A percentile compares a stretch with the other conserved stretches of the same genome.
Evolutionary conservation across 2,113 vertebrate species (phyloP).

Genomic region (Rhinolophus ferrumequinum): DNA sequence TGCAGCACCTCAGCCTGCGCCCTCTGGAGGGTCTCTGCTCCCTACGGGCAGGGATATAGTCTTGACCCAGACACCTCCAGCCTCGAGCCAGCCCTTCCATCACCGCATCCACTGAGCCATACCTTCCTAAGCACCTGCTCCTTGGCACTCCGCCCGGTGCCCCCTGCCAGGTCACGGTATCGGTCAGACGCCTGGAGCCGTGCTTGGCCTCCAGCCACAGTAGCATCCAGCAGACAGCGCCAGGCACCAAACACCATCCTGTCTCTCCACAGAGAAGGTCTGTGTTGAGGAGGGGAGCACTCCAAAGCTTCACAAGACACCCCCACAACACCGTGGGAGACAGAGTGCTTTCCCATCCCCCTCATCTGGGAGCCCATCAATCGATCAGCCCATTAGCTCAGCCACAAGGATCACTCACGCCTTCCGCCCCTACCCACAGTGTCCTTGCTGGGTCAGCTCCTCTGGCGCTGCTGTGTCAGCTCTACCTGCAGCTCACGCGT

Average conservation of each 20-base stretch:
- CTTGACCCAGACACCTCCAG: background rate
- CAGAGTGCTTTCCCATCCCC: constrained; percentile 53
- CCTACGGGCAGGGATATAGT: constrained; percentile 79
- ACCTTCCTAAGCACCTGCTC: constrained; percentile 92
- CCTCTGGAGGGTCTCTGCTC: constrained; percentile 89
- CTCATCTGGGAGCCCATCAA: constrained; percentile 70
- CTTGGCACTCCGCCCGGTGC: constrained; percentile 87
- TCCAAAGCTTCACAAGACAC: constrained; percentile 40
- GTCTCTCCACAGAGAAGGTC: constrained; percentile 72
- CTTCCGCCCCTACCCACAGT: constrained; percentile 60
- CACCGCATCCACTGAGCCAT: constrained; percentile 34
- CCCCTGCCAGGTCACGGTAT: constrained; percentile 86
- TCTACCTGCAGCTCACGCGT: constrained; percentile 44
- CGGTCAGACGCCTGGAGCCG: constrained; percentile 87
- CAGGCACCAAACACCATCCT: constrained; percentile 90
- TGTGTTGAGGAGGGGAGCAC: constrained; percentile 58
- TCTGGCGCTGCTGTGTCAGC: constrained; percentile 70
- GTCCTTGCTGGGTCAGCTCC: constrained; percentile 77
- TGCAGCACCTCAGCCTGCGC: constrained; percentile 91
- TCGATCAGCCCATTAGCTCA: constrained; percentile 80
- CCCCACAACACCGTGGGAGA: constrained; percentile 19
- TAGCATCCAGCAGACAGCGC: constrained; percentile 90
- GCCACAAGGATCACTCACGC: constrained; percentile 74
- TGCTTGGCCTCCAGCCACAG: constrained; percentile 83
- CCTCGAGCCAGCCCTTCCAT: background rate